A percentile compares a stretch with the other conserved stretches of the same genome.
phyloP scores from a whole-genome alignment of 1,140 invertebrate genomes.

The Dinoponera quadriceps region DNA sequence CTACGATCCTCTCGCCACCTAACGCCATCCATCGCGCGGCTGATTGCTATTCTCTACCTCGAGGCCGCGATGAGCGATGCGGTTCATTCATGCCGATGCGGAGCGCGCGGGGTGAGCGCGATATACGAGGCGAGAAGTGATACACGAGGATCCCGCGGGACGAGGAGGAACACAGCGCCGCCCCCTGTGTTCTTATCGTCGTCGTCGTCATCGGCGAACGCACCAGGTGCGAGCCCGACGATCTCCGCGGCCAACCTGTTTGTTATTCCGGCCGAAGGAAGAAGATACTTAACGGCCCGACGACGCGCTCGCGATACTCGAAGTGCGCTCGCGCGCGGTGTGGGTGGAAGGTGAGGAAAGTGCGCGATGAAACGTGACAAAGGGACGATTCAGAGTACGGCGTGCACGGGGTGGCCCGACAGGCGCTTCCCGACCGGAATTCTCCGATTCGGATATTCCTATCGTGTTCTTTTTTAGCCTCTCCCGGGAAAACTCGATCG shows the following conservation, averaged over 20 bases:
- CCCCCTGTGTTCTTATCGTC: not conserved
- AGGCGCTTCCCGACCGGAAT: no score
- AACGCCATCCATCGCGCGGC: slow-evolving; percentile 78
- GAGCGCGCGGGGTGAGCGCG: slow-evolving; percentile 4
- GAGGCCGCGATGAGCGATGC: slow-evolving; percentile 74
- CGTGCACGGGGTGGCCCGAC: not conserved
- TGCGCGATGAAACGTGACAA: slow-evolving; percentile 48
- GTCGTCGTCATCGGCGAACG: slow-evolving; percentile 12
- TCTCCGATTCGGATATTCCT: no score
- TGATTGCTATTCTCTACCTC: slow-evolving; percentile 79
- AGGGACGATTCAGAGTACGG: slow-evolving; percentile 31
- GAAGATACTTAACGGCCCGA: slow-evolving; percentile 28
- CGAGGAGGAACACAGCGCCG: not conserved
- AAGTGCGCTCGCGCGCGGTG: slow-evolving; percentile 7
- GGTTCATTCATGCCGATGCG: slow-evolving; percentile 79
- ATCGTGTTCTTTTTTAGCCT: no score
- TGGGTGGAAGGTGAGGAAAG: slow-evolving; percentile 45
- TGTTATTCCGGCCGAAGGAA: slow-evolving; percentile 41
- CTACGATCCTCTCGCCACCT: slow-evolving; percentile 78
- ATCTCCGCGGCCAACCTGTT: slow-evolving; percentile 42
- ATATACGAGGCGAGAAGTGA: slow-evolving; percentile 30
- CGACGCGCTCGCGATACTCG: slow-evolving; percentile 14
- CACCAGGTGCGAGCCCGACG: slow-evolving; percentile 19
- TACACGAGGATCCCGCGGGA: slow-evolving; percentile 29
- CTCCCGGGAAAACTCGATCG: no score